Evolutionary conservation across 2,797 vertebrate genomes (phyloP).

Genomic region (Avahi laniger): DNA sequence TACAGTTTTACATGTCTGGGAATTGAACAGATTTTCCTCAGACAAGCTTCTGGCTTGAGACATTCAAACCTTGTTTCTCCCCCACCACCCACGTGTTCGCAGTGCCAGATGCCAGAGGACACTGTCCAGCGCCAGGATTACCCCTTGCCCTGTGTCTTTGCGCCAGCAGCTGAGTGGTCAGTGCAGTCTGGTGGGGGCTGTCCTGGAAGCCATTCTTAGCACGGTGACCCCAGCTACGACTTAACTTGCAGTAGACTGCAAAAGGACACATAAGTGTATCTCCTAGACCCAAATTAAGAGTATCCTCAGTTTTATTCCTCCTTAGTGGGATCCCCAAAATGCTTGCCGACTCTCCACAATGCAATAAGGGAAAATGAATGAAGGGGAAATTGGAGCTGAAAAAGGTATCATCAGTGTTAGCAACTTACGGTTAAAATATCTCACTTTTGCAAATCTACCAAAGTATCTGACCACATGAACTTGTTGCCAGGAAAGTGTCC

Average conservation of each 20-base stretch:
- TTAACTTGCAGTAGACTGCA: not conserved
- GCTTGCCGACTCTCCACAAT: not conserved
- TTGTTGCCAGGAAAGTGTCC: not conserved
- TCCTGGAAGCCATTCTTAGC: not conserved
- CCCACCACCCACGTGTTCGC: not conserved
- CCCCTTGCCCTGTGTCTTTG: not conserved
- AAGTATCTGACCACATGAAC: not conserved
- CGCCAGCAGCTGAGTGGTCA: not conserved
- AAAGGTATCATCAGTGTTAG: not conserved
- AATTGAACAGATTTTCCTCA: not conserved
- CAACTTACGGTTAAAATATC: not conserved
- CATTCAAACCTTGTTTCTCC: not conserved
- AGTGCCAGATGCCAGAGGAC: not conserved
- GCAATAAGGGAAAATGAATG: not conserved
- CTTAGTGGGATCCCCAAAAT: not conserved
- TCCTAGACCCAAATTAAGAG: not conserved
- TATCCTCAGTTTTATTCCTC: not conserved
- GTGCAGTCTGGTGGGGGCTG: not conserved
- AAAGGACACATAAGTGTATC: not conserved
- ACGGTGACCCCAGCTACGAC: not conserved
- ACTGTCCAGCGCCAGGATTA: not conserved
- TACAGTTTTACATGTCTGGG: not conserved
- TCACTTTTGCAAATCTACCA: not conserved
- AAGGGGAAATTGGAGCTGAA: not conserved
- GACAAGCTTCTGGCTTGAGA: not conserved